Conservation (phyloP, 2,797 vertebrate species). For the Acanthornis magna region DNA sequence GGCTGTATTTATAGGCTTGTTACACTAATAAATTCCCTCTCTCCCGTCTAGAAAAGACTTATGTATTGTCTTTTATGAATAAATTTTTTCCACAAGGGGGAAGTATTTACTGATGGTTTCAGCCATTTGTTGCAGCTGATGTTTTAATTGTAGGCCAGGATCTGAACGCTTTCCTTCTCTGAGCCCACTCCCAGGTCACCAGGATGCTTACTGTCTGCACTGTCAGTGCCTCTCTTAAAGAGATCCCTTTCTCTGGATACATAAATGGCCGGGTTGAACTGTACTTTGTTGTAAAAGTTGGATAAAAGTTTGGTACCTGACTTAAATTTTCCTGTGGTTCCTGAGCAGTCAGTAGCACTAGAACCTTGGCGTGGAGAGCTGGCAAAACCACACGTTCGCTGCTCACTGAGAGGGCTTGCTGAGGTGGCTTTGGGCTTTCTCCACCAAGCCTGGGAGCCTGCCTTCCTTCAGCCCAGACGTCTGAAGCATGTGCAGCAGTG, state of each 20-base stretch:
- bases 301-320: neutral
- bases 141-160: neutral
- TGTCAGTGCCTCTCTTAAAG: neutral
- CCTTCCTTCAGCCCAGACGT: neutral
- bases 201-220: neutral
- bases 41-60: neutral
- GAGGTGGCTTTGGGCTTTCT: neutral
- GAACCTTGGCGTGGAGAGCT: neutral
- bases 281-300: neutral
- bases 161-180: neutral
- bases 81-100: conserved; percentile 17
- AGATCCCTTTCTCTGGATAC: neutral
- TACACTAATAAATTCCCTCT: neutral
- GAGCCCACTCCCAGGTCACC: neutral
- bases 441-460: neutral
- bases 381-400: neutral
- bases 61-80: neutral
- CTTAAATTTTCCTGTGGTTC: neutral
- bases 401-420: neutral
- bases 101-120: neutral
- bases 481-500: neutral
- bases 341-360: neutral
- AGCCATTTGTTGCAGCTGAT: neutral
- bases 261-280: neutral
- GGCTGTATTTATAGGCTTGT: neutral